phyloP scores from a whole-genome alignment of 1,140 invertebrate genomes.

The Pseudomyrmex dendroicus region DNA sequence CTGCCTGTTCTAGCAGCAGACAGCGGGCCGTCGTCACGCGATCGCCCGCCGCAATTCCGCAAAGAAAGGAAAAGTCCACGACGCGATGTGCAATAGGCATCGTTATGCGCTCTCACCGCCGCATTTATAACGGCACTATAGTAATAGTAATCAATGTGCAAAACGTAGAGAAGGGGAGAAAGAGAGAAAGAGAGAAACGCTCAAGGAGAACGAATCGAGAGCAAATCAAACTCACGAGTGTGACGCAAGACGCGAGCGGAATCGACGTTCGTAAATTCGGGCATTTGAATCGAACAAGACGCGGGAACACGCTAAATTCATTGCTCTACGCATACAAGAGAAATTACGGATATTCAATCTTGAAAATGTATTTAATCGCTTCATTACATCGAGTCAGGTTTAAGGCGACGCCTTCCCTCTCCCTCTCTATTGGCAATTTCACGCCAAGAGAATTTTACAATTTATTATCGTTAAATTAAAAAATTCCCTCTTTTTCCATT shows the following conservation, averaged over 20 bases:
- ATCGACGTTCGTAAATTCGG: conserved; percentile 16
- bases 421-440: not conserved
- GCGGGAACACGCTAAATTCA: conserved; percentile 22
- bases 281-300: not conserved
- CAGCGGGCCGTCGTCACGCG: conserved; percentile 41
- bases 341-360: conserved; percentile 40
- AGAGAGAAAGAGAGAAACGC: too few species aligned
- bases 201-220: conserved; percentile 32
- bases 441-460: conserved; percentile 3
- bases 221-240: conserved; percentile 45
- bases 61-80: conserved; percentile 55
- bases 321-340: not conserved
- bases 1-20: conserved; percentile 14
- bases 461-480: conserved; percentile 7
- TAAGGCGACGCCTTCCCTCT: not conserved
- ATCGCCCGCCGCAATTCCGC: conserved; percentile 30
- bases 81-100: conserved; percentile 38
- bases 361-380: conserved; percentile 30
- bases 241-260: conserved; percentile 6
- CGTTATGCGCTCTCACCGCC: conserved; percentile 11
- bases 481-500: too few species aligned
- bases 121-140: conserved; percentile 38
- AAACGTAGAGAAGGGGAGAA: not conserved
- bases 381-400: conserved; percentile 17
- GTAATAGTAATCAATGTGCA: conserved; percentile 44